Conservation (phyloP, 2,797 vertebrate species). For the Macrochelys suwanniensis region DNA sequence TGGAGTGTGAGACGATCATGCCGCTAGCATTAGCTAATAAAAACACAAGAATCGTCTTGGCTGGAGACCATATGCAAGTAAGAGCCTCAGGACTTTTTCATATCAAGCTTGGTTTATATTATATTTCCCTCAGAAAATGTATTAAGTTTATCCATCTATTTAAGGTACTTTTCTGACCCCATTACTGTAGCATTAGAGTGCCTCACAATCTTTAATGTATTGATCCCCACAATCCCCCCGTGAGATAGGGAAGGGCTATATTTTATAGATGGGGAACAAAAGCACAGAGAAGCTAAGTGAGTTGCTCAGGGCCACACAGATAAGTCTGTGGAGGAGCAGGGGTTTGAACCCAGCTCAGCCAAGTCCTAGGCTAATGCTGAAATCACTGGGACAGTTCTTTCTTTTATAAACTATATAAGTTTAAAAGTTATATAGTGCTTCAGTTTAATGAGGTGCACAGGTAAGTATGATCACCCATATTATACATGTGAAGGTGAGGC, state of each 20-base stretch:
- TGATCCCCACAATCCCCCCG: neutral
- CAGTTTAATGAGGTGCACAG: neutral
- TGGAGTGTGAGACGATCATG: constrained; percentile 99
- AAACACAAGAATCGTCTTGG: constrained; percentile 94
- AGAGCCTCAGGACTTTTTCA: neutral
- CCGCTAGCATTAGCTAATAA: constrained; percentile 95
- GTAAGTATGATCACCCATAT: neutral
- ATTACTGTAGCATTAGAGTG: neutral
- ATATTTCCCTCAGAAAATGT: neutral
- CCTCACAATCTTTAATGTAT: neutral
- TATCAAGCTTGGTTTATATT: neutral
- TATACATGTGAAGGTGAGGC: neutral
- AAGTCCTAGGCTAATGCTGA: neutral
- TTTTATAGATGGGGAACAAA: neutral
- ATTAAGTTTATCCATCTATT: neutral
- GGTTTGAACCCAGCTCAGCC: accelerated
- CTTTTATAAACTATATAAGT: neutral
- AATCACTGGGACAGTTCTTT: neutral
- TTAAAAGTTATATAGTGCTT: neutral
- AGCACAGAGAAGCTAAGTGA: neutral
- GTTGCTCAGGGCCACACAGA: neutral
- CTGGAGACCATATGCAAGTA: constrained; percentile 99
- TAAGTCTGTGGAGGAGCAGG: neutral
- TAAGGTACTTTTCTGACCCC: neutral
- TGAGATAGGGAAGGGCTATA: neutral